phyloP scores from a whole-genome alignment of 2,888 invertebrate species.

The Seira ritae region DNA sequence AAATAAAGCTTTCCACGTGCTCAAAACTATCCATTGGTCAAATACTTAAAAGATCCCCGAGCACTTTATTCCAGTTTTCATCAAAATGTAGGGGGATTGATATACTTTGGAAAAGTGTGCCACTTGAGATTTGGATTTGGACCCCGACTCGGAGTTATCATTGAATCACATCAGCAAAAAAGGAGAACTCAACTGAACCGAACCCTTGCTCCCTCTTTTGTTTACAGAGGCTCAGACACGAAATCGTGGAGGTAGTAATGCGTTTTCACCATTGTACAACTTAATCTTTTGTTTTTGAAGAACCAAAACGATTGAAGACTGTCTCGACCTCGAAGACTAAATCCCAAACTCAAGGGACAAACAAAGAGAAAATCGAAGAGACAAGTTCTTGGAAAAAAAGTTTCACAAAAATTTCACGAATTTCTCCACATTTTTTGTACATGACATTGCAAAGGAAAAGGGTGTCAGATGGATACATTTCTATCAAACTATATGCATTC shows the following conservation, averaged over 20 bases:
- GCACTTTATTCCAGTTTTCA: too few relatives aligned
- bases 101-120: slow-evolving; percentile 70
- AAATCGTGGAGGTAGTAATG: too few relatives aligned
- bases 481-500: neutral
- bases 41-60: too few relatives aligned
- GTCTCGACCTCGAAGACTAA: neutral
- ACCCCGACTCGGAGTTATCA: too few relatives aligned
- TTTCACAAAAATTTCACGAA: neutral
- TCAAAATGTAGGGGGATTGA: slow-evolving; percentile 69
- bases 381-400: slow-evolving; percentile 1
- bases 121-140: slow-evolving; percentile 69
- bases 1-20: too few relatives aligned
- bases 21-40: too few relatives aligned
- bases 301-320: neutral
- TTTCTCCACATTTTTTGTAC: neutral
- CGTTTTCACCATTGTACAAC: neutral
- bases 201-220: neutral
- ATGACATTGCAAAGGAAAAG: neutral
- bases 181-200: slow-evolving; percentile 12
- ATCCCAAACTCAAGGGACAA: neutral
- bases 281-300: neutral
- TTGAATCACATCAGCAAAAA: slow-evolving; percentile 35
- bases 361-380: neutral
- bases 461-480: neutral
- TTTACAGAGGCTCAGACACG: neutral